These are phyloP conservation scores for Rhinogobius similis DNA, from an alignment of 2,113 vertebrate species.

Conservation along the genomic window DNA sequence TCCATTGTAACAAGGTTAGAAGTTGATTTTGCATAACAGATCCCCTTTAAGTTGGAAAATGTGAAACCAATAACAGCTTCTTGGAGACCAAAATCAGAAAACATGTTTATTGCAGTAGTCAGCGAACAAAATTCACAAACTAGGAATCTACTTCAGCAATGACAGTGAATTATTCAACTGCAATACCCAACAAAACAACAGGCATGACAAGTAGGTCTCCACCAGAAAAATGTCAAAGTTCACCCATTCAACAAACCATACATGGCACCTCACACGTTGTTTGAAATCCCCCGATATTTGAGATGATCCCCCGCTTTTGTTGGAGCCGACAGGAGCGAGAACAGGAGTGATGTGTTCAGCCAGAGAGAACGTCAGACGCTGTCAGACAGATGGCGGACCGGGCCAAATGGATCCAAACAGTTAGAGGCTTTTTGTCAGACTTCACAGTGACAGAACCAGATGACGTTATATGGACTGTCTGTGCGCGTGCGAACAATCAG, in stretches of 20 bases:
- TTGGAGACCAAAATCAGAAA: too few relatives aligned
- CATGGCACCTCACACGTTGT: neutral
- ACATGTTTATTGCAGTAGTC: too few relatives aligned
- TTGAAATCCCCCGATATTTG: neutral
- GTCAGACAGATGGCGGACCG: slow-evolving; percentile 38
- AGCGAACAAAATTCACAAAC: too few relatives aligned
- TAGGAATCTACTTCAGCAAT: too few relatives aligned
- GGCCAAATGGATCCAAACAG: slow-evolving; percentile 47
- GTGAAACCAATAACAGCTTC: too few relatives aligned
- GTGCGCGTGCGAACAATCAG: neutral
- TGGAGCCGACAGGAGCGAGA: neutral
- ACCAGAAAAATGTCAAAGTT: neutral
- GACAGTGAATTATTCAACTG: too few relatives aligned
- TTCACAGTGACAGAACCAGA: slow-evolving; percentile 23
- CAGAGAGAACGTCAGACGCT: slow-evolving; percentile 4
- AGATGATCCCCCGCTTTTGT: neutral
- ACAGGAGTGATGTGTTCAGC: slow-evolving; percentile 31
- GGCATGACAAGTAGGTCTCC: too few relatives aligned
- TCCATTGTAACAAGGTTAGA: too few relatives aligned
- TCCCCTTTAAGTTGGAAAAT: too few relatives aligned
- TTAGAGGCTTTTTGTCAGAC: slow-evolving; percentile 47
- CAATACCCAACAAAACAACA: too few relatives aligned
- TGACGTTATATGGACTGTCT: neutral
- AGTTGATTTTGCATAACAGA: too few relatives aligned
- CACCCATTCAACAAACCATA: neutral